Evolutionary conservation across 2,797 vertebrate genomes (phyloP).

Genomic region (Rhinatrema bivittatum): DNA sequence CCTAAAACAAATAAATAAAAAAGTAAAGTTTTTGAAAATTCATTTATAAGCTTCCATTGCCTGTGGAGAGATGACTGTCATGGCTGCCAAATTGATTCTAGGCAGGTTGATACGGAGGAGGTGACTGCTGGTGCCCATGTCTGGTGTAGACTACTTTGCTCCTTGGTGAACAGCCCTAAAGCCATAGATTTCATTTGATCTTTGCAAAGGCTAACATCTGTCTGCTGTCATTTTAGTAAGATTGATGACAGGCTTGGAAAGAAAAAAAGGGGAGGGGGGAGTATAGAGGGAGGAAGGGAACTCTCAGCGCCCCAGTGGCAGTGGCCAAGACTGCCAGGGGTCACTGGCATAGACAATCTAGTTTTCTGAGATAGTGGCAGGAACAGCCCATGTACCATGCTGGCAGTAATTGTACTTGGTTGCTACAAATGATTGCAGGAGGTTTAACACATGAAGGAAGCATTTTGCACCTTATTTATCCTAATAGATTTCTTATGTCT

Average conservation of each 20-base stretch:
- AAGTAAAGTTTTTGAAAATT: slow-evolving; percentile 61
- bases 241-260: slow-evolving; percentile 88
- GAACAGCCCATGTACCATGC: slow-evolving; percentile 13
- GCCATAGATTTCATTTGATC: slow-evolving; percentile 96
- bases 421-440: slow-evolving; percentile 31
- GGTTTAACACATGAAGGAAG: slow-evolving; percentile 26
- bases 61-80: slow-evolving; percentile 33
- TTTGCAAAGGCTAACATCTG: slow-evolving; percentile 99
- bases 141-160: slow-evolving; percentile 49
- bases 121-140: slow-evolving; percentile 53
- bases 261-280: slow-evolving; percentile 42
- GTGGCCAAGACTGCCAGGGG: slow-evolving; percentile 34
- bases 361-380: slow-evolving; percentile 9
- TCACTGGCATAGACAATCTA: slow-evolving; percentile 19
- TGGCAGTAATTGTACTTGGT: slow-evolving; percentile 27
- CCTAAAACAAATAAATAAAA: no score
- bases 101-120: slow-evolving; percentile 39
- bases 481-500: slow-evolving; percentile 50
- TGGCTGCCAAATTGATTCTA: slow-evolving; percentile 51
- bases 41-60: slow-evolving; percentile 48
- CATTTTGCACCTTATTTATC: slow-evolving; percentile 52
- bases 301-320: slow-evolving; percentile 26
- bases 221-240: slow-evolving; percentile 97
- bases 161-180: slow-evolving; percentile 81
- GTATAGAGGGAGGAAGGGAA: slow-evolving; percentile 37